Base-by-base conservation (phyloP, 2,888 invertebrate genomes). In the Eupithecia insigniata region DNA sequence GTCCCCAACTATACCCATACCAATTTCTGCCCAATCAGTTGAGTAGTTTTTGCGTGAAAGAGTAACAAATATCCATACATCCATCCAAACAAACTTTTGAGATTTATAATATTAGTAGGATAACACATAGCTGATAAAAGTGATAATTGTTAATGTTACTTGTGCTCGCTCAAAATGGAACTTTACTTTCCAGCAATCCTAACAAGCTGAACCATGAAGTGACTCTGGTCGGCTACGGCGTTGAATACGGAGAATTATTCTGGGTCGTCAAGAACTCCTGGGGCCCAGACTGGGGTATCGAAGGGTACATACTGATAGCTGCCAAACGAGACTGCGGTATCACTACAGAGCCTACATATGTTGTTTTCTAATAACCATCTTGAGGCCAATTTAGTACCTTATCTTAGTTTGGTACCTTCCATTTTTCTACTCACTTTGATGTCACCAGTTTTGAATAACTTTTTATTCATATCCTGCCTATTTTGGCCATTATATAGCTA, bases 251-350 rank as follows among this genome's bases (percentile, higher is more conserved):
- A 5, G 95, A 98, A 80, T 95, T 96, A n/a, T 99, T 97, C 90
- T 99, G 99, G 99, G 94, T 99, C 71, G 92, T 99, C 14, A 99
- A 98, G 92, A 99, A 99, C 92, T 98, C 98, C 0, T 99, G 98
- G 98, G 98, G 98, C 0, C 97, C 97, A 34, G 96, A 97, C 80
- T 99, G 98, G 99, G 99, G 99, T 36, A 97, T 98, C 81, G 98
- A 97, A 87, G 99, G 99, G 0, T 99, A 98, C 86, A 96, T 99
- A 75, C 94, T 98, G 66, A 98, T 99, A 95, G 96, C 98, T 0
- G 96, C 97, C 80, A 95, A 98, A 83, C 98, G 99, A 89, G 97
- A 97, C 87, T 99, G 99, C 84, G 99, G 99, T 30, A 97, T 99
- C 26, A 95, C 97, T 87, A 96, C 97, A 8, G 95, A 96, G 77